These are phyloP conservation scores for Calidris pugnax DNA, from an alignment of 2,113 vertebrate species.

Conservation along the genomic window DNA sequence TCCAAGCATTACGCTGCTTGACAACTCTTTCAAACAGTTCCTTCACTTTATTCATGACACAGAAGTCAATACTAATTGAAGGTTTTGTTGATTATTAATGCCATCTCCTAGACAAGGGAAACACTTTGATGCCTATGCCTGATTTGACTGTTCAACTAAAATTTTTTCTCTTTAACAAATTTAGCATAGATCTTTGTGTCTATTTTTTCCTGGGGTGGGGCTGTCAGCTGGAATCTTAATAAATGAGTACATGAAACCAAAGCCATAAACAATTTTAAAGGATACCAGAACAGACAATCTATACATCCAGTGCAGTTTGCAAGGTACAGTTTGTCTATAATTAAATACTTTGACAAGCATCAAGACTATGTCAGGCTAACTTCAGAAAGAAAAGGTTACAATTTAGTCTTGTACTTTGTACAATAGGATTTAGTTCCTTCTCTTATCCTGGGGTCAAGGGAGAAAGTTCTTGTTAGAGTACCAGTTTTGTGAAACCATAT, in stretches of 20 bases:
- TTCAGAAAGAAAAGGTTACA: background rate
- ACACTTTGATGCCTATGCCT: background rate
- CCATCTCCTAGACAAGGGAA: background rate
- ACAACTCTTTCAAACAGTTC: conserved; percentile 46
- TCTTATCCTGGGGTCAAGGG: background rate
- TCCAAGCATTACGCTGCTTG: conserved; percentile 33
- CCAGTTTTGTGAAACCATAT: background rate
- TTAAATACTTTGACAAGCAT: background rate
- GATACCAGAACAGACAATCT: background rate
- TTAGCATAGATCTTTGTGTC: background rate
- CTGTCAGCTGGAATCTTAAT: background rate
- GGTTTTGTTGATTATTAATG: conserved; percentile 26
- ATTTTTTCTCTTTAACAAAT: conserved; percentile 9
- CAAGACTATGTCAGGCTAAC: background rate
- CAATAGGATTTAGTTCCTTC: background rate
- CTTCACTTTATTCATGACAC: background rate
- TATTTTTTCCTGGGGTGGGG: background rate
- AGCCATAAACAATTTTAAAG: background rate
- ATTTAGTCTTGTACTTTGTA: background rate
- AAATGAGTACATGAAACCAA: conserved; percentile 30
- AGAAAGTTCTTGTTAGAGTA: background rate
- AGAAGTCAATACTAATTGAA: conserved; percentile 53
- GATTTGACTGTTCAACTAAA: background rate
- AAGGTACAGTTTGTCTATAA: background rate
- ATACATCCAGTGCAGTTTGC: background rate